Conservation (phyloP, 2,797 vertebrate species). For the Sebastes itinus region DNA sequence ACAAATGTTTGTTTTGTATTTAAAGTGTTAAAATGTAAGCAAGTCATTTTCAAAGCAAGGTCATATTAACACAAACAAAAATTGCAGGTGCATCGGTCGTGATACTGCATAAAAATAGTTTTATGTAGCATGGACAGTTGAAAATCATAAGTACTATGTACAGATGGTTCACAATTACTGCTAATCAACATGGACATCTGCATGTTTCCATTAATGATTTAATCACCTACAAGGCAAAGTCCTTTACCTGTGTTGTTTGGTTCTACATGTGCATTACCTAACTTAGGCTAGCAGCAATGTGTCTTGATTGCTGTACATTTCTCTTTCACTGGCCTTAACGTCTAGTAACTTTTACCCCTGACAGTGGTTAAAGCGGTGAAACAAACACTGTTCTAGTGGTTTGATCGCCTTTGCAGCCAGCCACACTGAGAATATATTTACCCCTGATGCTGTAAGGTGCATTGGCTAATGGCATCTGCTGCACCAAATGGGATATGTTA, state of each 20-base stretch:
- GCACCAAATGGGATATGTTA: constrained; percentile 54
- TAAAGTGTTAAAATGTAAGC: neutral
- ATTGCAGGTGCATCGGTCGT: neutral
- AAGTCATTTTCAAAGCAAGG: too few species aligned
- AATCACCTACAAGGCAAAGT: neutral
- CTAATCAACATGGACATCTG: neutral
- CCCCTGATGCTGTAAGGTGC: constrained; percentile 43
- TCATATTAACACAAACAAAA: neutral
- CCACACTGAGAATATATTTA: constrained; percentile 23
- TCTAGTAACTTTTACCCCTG: neutral
- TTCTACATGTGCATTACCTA: neutral
- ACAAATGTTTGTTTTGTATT: too few species aligned
- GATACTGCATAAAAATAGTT: neutral
- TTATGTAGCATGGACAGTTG: neutral
- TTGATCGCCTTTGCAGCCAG: constrained; percentile 7
- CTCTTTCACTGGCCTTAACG: too few species aligned
- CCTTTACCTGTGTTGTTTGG: neutral
- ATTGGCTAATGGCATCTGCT: constrained; percentile 51
- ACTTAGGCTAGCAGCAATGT: neutral
- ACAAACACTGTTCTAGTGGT: neutral
- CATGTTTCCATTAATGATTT: neutral
- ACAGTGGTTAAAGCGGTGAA: neutral
- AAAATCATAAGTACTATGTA: neutral
- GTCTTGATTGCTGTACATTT: neutral
- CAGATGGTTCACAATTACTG: neutral